Percentiles rank a stretch among this genome's conserved stretches.
These are phyloP conservation scores for Orius laevigatus DNA, from an alignment of 1,140 invertebrate species.

Conservation along the genomic window DNA sequence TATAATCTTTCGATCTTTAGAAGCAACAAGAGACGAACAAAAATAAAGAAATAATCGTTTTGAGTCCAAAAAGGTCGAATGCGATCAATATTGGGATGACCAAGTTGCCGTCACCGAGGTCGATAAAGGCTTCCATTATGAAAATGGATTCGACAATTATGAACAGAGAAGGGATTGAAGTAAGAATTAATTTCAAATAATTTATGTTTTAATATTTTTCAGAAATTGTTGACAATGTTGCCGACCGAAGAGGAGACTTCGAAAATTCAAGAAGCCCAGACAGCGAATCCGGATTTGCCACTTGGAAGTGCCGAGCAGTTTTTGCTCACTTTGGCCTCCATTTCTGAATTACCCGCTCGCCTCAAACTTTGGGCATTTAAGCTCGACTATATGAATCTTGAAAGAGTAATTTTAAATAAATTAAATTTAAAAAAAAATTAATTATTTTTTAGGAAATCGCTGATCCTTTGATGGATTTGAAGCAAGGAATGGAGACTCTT, in stretches of 20 bases:
- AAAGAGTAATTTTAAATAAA: conserved; percentile 51
- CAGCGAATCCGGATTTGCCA: conserved; percentile 84
- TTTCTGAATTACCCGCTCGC: conserved; percentile 85
- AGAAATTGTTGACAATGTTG: conserved; percentile 94
- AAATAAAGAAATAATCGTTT: conserved; percentile 87
- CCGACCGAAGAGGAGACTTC: conserved; percentile 92
- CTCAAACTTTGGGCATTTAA: conserved; percentile 97
- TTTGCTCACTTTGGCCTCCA: conserved; percentile 84
- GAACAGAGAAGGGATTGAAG: conserved; percentile 93
- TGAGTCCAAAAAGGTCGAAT: conserved; percentile 95
- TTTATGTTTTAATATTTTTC: conserved; percentile 18
- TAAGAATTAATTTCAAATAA: conserved; percentile 24
- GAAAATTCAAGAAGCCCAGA: conserved; percentile 90
- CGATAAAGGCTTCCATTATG: conserved; percentile 94
- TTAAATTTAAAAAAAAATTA: background rate
- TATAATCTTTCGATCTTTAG: conserved; percentile 33
- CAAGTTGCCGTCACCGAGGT: conserved; percentile 87
- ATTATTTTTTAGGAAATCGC: conserved; percentile 68
- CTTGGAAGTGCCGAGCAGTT: conserved; percentile 97
- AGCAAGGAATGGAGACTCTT: conserved; percentile 84
- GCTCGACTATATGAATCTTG: conserved; percentile 91
- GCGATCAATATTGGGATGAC: conserved; percentile 99
- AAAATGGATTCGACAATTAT: conserved; percentile 99
- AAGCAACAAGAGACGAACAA: conserved; percentile 86
- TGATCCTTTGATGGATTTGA: conserved; percentile 95